Base-by-base conservation (phyloP, 1,140 invertebrate species). In the Limonius californicus region DNA sequence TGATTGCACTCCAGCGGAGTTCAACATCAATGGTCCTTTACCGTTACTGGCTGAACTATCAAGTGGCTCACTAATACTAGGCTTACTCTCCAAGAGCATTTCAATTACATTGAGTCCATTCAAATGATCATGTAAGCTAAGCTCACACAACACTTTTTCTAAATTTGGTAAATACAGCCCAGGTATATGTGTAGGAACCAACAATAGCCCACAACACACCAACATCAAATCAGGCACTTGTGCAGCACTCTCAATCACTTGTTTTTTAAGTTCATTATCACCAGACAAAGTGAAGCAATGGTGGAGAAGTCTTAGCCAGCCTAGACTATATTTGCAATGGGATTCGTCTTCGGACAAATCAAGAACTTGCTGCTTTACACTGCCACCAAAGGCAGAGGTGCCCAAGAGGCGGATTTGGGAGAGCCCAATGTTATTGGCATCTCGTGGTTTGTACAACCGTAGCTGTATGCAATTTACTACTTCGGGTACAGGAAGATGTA, bases 381-480 rank as follows among this genome's bases (percentile, higher is more conserved):
- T 70, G 35, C 69, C 85, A 30, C 85, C 84, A 73, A 90, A 89
- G 8, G 87, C 87, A 27, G 91, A 90, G 54, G 87, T 87, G 0
- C 92, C 93, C 8, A 95, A 78, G 11, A 97, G 77, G n/a, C 87
- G 83, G 55, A 97, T 88, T 75, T 95, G 92, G 65, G 92, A 88
- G 4, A 96, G 78, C 14, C 92, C 93, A 70, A 96, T 89, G 71
- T 90, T 95, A 56, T 87, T 86, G 9, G 89, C 92, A 70, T 95
- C 93, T 20, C 89, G 83, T 1, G 94, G 92, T 73, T 90, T 91
- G 74, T 90, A 92, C 14, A 92, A 78, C 2, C 85, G 79, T 6
- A 91, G 77, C 55, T 85, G 77, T 53, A 86, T 81, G 43, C 82
- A 81, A 55, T 85, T 88, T 2, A 85, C 88, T 3, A 97, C 89